phyloP scores from a whole-genome alignment of 1,140 invertebrate species.

The Oedothorax gibbosus region DNA sequence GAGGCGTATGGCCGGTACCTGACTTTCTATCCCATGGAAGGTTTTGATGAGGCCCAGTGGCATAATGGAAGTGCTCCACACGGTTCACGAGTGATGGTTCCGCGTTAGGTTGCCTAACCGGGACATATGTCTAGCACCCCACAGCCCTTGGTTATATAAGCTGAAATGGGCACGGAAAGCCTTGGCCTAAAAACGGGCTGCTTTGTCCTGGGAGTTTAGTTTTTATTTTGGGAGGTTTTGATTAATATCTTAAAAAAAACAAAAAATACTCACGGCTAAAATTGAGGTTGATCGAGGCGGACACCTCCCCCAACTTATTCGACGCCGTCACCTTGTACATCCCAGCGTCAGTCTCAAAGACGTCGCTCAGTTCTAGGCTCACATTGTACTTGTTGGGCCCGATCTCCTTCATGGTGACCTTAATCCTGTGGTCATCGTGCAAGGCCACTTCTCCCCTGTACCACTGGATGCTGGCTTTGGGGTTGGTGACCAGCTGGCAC shows the following conservation, averaged over 20 bases:
- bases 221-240: too few relatives aligned
- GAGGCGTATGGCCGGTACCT: too few relatives aligned
- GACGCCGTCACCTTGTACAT: conserved; percentile 98
- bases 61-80: too few relatives aligned
- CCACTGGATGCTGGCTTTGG: conserved; percentile 90
- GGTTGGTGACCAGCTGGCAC: conserved; percentile 94
- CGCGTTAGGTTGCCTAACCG: too few relatives aligned
- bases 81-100: too few relatives aligned
- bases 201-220: too few relatives aligned
- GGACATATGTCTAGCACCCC: too few relatives aligned
- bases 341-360: conserved; percentile 94
- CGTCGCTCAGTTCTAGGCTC: conserved; percentile 92
- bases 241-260: background rate
- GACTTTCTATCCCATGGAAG: too few relatives aligned
- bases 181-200: too few relatives aligned
- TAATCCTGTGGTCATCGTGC: conserved; percentile 75
- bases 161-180: too few relatives aligned
- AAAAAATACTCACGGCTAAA: conserved; percentile 91
- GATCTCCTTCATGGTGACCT: conserved; percentile 85
- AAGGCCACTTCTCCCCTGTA: conserved; percentile 80
- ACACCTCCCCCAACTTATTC: conserved; percentile 97
- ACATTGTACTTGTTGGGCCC: conserved; percentile 89
- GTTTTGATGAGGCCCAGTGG: too few relatives aligned
- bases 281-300: conserved; percentile 98
- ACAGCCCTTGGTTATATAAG: too few relatives aligned